These are phyloP conservation scores for Ladona fulva DNA, from an alignment of 1,140 invertebrate species.

Conservation along the genomic window DNA sequence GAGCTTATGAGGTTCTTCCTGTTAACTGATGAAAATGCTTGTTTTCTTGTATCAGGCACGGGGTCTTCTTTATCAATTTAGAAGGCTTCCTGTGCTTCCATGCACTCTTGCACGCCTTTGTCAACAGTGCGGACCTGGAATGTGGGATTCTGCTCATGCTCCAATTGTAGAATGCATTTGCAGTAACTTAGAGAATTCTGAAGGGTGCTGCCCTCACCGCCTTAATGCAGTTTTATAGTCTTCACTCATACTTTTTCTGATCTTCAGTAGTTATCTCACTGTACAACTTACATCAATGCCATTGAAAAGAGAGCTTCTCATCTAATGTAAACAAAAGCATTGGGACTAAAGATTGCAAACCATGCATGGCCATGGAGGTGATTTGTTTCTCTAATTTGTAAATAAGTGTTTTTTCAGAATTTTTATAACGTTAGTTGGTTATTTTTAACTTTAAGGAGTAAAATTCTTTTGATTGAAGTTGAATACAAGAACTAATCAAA, in stretches of 20 bases:
- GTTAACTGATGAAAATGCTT: not conserved
- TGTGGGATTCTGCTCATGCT: slow-evolving; percentile 85
- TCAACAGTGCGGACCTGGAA: slow-evolving; percentile 77
- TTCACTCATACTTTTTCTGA: not conserved
- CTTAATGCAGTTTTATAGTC: not conserved
- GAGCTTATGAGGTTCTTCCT: slow-evolving; percentile 1
- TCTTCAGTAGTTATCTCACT: not conserved
- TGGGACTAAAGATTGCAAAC: too few relatives aligned
- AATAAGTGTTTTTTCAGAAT: too few relatives aligned
- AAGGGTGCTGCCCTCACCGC: not conserved
- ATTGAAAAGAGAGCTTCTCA: not conserved
- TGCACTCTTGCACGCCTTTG: slow-evolving; percentile 81
- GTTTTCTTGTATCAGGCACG: slow-evolving; percentile 50
- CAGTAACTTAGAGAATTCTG: not conserved
- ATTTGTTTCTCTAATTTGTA: too few relatives aligned
- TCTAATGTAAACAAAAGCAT: too few relatives aligned
- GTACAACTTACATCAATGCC: not conserved
- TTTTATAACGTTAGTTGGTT: too few relatives aligned
- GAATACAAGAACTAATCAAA: too few relatives aligned
- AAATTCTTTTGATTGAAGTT: too few relatives aligned
- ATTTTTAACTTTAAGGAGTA: too few relatives aligned
- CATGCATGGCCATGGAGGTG: too few relatives aligned
- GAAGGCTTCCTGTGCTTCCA: slow-evolving; percentile 71
- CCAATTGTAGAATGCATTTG: slow-evolving; percentile 57
- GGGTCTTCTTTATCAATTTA: slow-evolving; percentile 81